These are phyloP conservation scores for Sceloporus tristichus DNA, from an alignment of 2,113 vertebrate genomes.

Conservation along the genomic window DNA sequence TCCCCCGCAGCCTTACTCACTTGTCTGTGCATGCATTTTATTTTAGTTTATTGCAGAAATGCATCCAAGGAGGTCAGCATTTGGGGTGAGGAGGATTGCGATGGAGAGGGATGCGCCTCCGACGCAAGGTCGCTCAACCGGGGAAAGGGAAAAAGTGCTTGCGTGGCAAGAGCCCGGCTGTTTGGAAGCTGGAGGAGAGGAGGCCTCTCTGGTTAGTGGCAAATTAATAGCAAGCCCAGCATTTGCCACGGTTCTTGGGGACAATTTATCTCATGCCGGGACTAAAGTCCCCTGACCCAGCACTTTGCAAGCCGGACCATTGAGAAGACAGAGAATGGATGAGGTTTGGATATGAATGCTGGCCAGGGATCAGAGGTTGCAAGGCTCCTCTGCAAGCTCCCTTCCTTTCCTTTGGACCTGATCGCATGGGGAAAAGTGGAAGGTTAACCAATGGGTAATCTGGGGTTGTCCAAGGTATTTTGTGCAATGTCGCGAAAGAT, in stretches of 20 bases:
- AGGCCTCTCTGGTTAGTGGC: conserved; percentile 2
- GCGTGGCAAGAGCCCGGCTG: neutral
- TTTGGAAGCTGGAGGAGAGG: conserved; percentile 10
- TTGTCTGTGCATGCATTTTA: too few species aligned
- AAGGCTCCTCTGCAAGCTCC: too few species aligned
- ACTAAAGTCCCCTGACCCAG: neutral
- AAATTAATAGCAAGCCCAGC: conserved; percentile 17
- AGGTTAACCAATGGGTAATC: too few species aligned
- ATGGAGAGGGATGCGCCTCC: neutral
- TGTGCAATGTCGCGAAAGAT: too few species aligned
- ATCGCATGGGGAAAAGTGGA: too few species aligned
- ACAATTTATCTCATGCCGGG: neutral
- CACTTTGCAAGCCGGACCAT: neutral
- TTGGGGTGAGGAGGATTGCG: neutral
- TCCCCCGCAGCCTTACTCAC: too few species aligned
- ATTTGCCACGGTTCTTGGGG: neutral
- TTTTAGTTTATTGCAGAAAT: too few species aligned
- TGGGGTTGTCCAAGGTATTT: too few species aligned
- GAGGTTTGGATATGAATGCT: too few species aligned
- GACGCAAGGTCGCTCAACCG: conserved; percentile 6
- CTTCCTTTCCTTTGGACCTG: too few species aligned
- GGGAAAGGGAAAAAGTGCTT: conserved; percentile 8
- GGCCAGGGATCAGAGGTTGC: neutral
- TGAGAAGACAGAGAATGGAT: neutral
- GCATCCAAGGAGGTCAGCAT: neutral